A percentile compares a stretch with the other conserved stretches of the same genome.
These are phyloP conservation scores for Formica selysi DNA, from an alignment of 1,140 invertebrate genomes.

Conservation along the genomic window DNA sequence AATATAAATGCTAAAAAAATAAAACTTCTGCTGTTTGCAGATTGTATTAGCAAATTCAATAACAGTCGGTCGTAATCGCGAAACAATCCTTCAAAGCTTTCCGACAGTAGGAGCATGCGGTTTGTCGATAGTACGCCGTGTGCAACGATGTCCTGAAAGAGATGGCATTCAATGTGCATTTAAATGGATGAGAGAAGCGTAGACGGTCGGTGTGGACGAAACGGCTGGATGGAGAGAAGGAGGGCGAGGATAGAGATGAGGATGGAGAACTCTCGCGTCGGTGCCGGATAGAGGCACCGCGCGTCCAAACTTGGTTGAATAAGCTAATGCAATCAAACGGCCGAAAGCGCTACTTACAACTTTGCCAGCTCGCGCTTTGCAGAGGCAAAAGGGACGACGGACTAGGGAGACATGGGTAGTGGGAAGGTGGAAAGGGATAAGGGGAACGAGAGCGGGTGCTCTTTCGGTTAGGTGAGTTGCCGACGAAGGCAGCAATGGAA, in stretches of 20 bases:
- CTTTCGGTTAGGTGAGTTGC: slow-evolving; percentile 37
- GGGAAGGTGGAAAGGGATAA: neutral
- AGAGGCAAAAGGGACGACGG: slow-evolving; percentile 45
- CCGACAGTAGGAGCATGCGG: slow-evolving; percentile 28
- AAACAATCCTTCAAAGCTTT: slow-evolving; percentile 61
- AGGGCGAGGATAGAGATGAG: neutral
- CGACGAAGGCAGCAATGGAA: slow-evolving; percentile 20
- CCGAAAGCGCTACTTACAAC: slow-evolving; percentile 78
- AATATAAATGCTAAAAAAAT: too few species aligned
- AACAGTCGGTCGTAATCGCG: slow-evolving; percentile 50
- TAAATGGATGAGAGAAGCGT: slow-evolving; percentile 59
- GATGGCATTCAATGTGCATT: slow-evolving; percentile 50
- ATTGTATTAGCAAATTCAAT: slow-evolving; percentile 35
- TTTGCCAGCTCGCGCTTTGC: slow-evolving; percentile 72
- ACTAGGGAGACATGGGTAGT: neutral
- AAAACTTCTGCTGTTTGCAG: slow-evolving; percentile 24
- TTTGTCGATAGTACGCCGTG: slow-evolving; percentile 45
- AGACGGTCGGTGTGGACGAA: neutral
- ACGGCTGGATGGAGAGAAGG: neutral
- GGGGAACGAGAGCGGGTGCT: slow-evolving; percentile 29
- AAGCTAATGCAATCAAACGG: slow-evolving; percentile 79
- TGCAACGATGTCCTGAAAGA: slow-evolving; percentile 54
- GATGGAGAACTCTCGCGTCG: slow-evolving; percentile 61
- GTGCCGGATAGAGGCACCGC: slow-evolving; percentile 56
- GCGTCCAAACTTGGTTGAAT: slow-evolving; percentile 75